These are phyloP conservation scores for Aplocera efformata DNA, from an alignment of 2,888 invertebrate species.

Conservation along the genomic window DNA sequence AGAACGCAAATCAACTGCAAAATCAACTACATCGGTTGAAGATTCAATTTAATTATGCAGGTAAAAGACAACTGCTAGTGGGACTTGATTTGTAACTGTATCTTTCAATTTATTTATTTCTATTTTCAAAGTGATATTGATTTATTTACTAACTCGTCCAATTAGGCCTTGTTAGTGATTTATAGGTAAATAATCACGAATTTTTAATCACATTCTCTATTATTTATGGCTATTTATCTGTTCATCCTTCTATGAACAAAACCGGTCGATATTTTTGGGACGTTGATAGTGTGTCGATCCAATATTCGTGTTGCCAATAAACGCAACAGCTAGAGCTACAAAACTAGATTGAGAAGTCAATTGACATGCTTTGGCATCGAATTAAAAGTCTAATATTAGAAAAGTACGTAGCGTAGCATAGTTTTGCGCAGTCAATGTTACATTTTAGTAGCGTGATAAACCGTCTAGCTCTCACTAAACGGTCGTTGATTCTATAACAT, in stretches of 20 bases:
- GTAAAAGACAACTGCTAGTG: too few relatives aligned
- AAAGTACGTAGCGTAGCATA: constrained; percentile 40
- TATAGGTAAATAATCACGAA: constrained; percentile 45
- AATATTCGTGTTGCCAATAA: constrained; percentile 26
- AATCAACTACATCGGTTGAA: neutral
- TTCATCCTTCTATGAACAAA: constrained; percentile 27
- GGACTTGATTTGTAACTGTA: neutral
- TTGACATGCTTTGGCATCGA: constrained; percentile 53
- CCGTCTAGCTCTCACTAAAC: constrained; percentile 42
- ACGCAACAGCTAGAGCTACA: constrained; percentile 20
- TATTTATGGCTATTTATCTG: constrained; percentile 29
- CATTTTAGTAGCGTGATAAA: constrained; percentile 44
- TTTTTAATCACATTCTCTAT: too few relatives aligned
- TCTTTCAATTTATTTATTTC: constrained; percentile 2
- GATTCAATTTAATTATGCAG: too few relatives aligned
- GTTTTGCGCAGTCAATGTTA: constrained; percentile 47
- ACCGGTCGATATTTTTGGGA: constrained; percentile 20
- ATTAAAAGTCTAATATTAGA: constrained; percentile 52
- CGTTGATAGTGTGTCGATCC: constrained; percentile 16
- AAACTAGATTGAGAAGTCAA: constrained; percentile 28
- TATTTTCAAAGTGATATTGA: constrained; percentile 35
- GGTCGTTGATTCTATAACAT: constrained; percentile 43
- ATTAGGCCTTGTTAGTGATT: constrained; percentile 51
- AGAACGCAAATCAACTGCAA: constrained; percentile 1
- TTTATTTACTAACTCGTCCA: constrained; percentile 48